Percentiles rank a stretch among this genome's conserved stretches.
These are phyloP conservation scores for Brachyalestes nurse DNA, from an alignment of 2,797 vertebrate genomes.

Conservation along the genomic window DNA sequence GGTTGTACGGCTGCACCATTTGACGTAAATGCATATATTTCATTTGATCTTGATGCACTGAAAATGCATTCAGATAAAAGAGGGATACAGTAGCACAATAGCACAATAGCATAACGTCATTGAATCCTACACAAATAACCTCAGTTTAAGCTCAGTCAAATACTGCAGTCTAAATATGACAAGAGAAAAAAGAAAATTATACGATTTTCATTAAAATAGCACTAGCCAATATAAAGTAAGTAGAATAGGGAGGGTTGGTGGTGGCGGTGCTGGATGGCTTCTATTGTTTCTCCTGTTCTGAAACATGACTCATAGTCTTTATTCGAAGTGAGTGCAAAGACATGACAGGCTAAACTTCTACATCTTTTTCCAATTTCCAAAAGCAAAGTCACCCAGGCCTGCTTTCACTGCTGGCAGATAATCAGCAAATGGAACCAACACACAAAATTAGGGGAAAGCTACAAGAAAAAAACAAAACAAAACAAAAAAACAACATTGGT, in stretches of 20 bases:
- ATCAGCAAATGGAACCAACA: constrained; percentile 35
- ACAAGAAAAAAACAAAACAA: constrained; percentile 48
- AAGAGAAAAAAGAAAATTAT: too few species aligned
- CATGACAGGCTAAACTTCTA: not conserved
- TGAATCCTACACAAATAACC: too few species aligned
- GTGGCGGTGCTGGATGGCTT: not conserved
- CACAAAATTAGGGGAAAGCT: constrained; percentile 31
- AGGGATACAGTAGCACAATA: too few species aligned
- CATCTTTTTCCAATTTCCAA: constrained; percentile 28
- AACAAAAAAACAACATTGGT: constrained; percentile 49
- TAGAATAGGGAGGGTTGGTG: not conserved
- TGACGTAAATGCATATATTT: too few species aligned
- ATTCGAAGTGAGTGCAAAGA: not conserved
- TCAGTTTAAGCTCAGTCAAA: too few species aligned
- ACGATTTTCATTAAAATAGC: too few species aligned
- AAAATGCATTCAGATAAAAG: too few species aligned
- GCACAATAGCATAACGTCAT: too few species aligned
- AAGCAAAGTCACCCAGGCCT: not conserved
- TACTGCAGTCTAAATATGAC: too few species aligned
- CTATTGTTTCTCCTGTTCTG: constrained; percentile 1
- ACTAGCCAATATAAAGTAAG: not conserved
- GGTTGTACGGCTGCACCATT: too few species aligned
- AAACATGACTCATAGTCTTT: constrained; percentile 5
- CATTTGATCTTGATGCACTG: too few species aligned
- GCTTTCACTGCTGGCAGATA: constrained; percentile 17